A percentile compares a stretch with the other conserved stretches of the same genome.
phyloP scores from a whole-genome alignment of 2,888 invertebrate species.

The Phasia obesa region DNA sequence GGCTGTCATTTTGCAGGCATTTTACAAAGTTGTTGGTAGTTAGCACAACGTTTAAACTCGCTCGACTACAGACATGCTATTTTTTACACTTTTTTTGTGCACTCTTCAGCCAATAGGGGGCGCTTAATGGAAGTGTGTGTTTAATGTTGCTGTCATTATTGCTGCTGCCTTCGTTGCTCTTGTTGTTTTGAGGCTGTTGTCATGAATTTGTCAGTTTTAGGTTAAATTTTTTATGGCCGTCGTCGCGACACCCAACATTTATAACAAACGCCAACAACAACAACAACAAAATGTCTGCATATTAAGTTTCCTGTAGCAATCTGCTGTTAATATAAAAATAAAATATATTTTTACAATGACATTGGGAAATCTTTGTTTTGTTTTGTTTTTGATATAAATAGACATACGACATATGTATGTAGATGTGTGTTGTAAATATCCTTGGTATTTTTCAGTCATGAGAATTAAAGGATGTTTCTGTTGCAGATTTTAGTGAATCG shows the following conservation, averaged over 20 bases:
- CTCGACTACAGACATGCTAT: constrained; percentile 26
- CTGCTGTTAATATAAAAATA: constrained; percentile 20
- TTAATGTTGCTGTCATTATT: constrained; percentile 64
- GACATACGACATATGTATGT: no score
- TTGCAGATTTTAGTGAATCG: no score
- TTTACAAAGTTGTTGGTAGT: constrained; percentile 58
- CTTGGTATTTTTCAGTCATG: no score
- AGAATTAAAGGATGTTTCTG: no score
- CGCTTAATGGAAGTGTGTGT: constrained; percentile 54
- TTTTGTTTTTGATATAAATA: constrained; percentile 24
- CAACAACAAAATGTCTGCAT: constrained; percentile 43
- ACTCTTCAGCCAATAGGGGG: constrained; percentile 66
- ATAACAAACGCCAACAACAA: constrained; percentile 37
- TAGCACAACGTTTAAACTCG: constrained; percentile 24
- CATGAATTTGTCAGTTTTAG: constrained; percentile 74
- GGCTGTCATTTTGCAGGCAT: constrained; percentile 68
- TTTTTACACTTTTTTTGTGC: constrained; percentile 35
- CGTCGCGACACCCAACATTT: constrained; percentile 66
- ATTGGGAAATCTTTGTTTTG: constrained; percentile 16
- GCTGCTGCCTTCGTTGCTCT: constrained; percentile 29
- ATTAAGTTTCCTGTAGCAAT: constrained; percentile 32
- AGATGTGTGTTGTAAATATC: no score
- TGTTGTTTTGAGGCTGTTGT: constrained; percentile 64
- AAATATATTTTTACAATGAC: constrained; percentile 44
- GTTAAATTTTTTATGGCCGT: constrained; percentile 74